phyloP scores from a whole-genome alignment of 2,113 vertebrate species.

The Mastomys natalensis region DNA sequence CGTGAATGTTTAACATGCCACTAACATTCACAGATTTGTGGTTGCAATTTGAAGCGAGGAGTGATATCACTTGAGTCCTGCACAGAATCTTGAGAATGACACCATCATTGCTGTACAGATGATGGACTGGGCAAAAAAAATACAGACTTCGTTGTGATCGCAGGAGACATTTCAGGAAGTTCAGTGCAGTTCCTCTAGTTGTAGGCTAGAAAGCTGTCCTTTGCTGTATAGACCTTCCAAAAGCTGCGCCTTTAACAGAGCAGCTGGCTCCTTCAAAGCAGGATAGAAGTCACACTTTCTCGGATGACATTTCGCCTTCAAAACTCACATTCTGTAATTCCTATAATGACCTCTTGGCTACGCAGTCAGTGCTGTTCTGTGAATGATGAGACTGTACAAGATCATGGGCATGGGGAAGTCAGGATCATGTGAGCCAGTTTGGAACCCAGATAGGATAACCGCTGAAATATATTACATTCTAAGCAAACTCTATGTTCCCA shows the following conservation, averaged over 20 bases:
- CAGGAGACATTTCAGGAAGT: too few species aligned
- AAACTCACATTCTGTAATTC: neutral
- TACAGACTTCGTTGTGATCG: too few species aligned
- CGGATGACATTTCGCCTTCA: neutral
- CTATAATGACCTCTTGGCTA: neutral
- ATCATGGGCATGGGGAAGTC: neutral
- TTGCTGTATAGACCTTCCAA: neutral
- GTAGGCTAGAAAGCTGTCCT: neutral
- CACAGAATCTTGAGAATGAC: neutral
- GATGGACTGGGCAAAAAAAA: neutral
- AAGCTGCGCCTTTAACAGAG: neutral
- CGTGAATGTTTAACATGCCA: neutral
- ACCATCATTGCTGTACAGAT: neutral
- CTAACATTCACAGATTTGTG: neutral
- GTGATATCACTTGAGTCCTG: neutral
- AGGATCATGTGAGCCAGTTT: neutral
- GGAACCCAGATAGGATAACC: neutral
- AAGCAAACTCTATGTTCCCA: slow-evolving; percentile 1
- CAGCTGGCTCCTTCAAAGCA: neutral
- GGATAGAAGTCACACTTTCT: neutral
- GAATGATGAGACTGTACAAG: neutral
- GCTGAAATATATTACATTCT: neutral
- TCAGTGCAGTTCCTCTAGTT: too few species aligned
- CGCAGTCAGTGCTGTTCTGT: neutral
- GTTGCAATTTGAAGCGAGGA: too few species aligned